These are phyloP conservation scores for Verasper variegatus DNA, from an alignment of 2,113 vertebrate species.

Conservation along the genomic window DNA sequence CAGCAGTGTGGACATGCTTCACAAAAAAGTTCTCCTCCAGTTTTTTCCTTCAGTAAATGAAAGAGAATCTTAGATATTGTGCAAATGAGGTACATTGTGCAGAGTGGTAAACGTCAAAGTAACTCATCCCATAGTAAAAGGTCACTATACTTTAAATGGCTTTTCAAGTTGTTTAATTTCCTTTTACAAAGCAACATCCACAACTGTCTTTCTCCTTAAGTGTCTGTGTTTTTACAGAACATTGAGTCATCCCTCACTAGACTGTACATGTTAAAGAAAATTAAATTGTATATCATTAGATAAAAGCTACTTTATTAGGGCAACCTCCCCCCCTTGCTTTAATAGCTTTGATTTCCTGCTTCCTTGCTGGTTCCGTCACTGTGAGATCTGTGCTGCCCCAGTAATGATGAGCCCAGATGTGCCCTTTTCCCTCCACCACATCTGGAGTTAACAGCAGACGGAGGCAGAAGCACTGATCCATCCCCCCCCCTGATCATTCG, in stretches of 20 bases:
- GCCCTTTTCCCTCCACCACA: slow-evolving; percentile 1
- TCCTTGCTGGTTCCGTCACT: neutral
- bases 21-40: slow-evolving; percentile 17
- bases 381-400: neutral
- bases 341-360: neutral
- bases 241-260: neutral
- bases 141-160: too few relatives aligned
- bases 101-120: too few relatives aligned
- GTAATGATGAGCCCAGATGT: neutral
- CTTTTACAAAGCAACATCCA: slow-evolving; percentile 7
- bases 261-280: neutral
- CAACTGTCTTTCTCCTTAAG: neutral
- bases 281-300: neutral
- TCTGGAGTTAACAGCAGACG: slow-evolving; percentile 6
- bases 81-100: too few relatives aligned
- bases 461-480: slow-evolving; percentile 22
- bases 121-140: too few relatives aligned
- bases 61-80: too few relatives aligned
- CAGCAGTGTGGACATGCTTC: neutral
- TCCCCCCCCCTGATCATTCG: neutral
- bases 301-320: neutral
- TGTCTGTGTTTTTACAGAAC: neutral
- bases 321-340: neutral
- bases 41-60: neutral
- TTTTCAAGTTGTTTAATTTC: too few relatives aligned